Conservation (phyloP, 53 echinoderm and acorn worm genomes). For the Mesocentrotus franciscanus region DNA sequence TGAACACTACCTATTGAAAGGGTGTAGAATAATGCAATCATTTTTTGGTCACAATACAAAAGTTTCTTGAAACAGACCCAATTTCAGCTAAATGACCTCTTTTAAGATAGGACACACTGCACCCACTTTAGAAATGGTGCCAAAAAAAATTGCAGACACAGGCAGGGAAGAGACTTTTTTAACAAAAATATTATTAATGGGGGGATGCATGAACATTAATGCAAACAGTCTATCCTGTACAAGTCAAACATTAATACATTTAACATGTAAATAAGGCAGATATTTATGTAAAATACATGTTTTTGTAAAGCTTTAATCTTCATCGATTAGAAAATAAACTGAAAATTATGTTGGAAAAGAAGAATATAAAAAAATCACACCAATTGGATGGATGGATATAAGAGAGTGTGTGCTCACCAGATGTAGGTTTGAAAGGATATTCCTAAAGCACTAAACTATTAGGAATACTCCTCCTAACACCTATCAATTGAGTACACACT, state of each 20-base stretch:
- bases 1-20: neutral
- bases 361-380: slow-evolving; percentile 32
- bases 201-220: neutral
- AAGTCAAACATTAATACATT: neutral
- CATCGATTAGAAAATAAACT: slow-evolving; percentile 18
- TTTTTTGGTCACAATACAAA: neutral
- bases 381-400: slow-evolving; percentile 11
- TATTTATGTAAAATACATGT: neutral
- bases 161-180: neutral
- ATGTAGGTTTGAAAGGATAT: neutral
- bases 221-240: neutral
- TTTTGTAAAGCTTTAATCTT: neutral
- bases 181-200: neutral
- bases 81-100: neutral
- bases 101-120: neutral
- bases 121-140: neutral
- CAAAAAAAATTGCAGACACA: neutral
- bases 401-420: neutral
- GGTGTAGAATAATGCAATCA: neutral
- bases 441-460: neutral
- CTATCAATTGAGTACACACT: neutral
- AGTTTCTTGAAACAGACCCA: neutral
- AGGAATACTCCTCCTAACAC: neutral
- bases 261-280: slow-evolving; percentile 32
- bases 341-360: neutral